These are phyloP conservation scores for Drosophila atripex DNA, from an alignment of 2,888 invertebrate species.

Conservation along the genomic window DNA sequence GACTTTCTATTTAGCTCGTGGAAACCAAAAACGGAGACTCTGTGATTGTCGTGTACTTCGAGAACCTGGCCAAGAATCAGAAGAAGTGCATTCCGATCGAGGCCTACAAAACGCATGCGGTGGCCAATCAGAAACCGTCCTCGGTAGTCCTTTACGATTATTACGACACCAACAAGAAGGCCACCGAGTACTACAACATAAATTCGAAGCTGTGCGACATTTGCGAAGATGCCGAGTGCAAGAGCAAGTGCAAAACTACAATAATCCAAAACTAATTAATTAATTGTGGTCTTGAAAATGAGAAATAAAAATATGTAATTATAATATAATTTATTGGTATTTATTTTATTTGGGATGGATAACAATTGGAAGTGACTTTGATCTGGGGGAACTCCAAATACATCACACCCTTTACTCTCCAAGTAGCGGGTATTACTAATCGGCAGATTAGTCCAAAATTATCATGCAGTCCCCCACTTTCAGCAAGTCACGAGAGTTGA, in stretches of 20 bases:
- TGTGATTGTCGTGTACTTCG: constrained; percentile 89
- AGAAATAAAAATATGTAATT: constrained; percentile 29
- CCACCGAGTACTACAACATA: constrained; percentile 76
- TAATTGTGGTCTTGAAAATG: constrained; percentile 1
- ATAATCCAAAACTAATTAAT: constrained; percentile 19
- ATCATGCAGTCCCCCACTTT: neutral
- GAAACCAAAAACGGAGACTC: constrained; percentile 88
- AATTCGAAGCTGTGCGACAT: constrained; percentile 79
- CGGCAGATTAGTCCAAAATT: neutral
- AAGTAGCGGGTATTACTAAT: too few relatives aligned
- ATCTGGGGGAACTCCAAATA: too few relatives aligned
- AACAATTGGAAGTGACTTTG: too few relatives aligned
- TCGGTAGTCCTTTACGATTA: constrained; percentile 94
- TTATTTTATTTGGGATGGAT: neutral
- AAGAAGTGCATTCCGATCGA: constrained; percentile 92
- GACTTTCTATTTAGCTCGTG: constrained; percentile 84
- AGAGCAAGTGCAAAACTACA: constrained; percentile 45
- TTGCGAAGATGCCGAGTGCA: constrained; percentile 60
- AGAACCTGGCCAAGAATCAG: constrained; percentile 86
- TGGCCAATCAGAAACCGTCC: constrained; percentile 93
- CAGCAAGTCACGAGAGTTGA: constrained; percentile 1
- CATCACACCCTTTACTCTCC: too few relatives aligned
- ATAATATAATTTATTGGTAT: neutral
- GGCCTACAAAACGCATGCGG: constrained; percentile 92
- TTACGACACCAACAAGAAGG: constrained; percentile 89